phyloP scores from a whole-genome alignment of 2,888 invertebrate species.

The Lasioglossum villosulum region DNA sequence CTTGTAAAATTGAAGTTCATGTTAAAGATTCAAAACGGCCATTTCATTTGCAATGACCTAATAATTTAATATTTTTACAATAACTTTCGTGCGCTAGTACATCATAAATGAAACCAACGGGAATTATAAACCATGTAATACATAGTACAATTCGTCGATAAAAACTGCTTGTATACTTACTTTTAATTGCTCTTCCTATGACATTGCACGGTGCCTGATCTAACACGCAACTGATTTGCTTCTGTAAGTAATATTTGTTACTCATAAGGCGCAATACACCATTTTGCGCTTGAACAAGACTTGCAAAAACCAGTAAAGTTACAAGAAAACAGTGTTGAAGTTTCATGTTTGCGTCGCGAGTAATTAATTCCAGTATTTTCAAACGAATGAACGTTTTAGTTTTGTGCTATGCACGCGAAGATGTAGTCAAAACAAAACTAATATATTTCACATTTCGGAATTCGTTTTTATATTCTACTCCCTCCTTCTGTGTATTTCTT shows the following conservation, averaged over 20 bases:
- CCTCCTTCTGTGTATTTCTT: background rate
- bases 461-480: constrained; percentile 23
- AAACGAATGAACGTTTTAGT: background rate
- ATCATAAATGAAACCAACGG: background rate
- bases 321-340: constrained; percentile 18
- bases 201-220: constrained; percentile 87
- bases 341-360: constrained; percentile 40
- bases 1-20: too few relatives aligned
- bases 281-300: constrained; percentile 52
- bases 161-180: constrained; percentile 81
- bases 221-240: constrained; percentile 87
- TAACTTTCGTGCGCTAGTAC: background rate
- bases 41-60: too few relatives aligned
- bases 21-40: too few relatives aligned
- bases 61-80: background rate
- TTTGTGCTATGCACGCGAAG: background rate
- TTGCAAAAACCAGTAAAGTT: background rate
- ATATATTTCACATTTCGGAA: background rate
- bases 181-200: constrained; percentile 87
- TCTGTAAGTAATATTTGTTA: constrained; percentile 63
- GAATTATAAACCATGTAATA: background rate
- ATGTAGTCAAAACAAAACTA: background rate
- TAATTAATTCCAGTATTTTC: background rate
- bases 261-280: constrained; percentile 45
- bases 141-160: background rate